phyloP scores from a whole-genome alignment of 2,113 vertebrate genomes.

The Pteropus alecto region DNA sequence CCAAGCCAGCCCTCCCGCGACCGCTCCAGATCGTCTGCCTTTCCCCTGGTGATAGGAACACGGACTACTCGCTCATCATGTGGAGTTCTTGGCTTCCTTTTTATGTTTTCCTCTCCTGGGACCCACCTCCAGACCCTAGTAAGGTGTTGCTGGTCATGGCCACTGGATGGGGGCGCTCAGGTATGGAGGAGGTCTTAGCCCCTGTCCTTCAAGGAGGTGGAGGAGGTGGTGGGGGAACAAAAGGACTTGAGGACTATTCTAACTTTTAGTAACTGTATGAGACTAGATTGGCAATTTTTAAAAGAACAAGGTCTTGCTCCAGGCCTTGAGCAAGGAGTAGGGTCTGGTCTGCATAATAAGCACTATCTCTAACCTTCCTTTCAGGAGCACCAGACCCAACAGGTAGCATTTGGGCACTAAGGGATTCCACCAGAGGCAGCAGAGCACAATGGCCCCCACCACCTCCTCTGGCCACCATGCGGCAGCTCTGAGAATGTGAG shows the following conservation, averaged over 20 bases:
- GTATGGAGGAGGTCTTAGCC: not conserved
- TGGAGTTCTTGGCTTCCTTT: not conserved
- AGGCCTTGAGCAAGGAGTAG: not conserved
- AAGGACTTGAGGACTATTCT: not conserved
- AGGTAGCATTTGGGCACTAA: not conserved
- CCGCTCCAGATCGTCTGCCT: not conserved
- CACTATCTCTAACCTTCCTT: not conserved
- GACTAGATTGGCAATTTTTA: not conserved
- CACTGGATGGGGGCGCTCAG: not conserved
- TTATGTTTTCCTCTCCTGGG: not conserved
- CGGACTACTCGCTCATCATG: rapidly evolving
- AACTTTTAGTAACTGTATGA: not conserved
- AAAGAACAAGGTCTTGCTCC: not conserved
- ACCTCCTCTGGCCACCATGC: rapidly evolving
- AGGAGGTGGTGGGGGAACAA: too few species aligned
- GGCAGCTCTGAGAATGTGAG: not conserved
- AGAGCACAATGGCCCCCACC: rapidly evolving
- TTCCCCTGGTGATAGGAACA: not conserved
- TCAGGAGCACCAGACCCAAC: not conserved
- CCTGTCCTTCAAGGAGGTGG: not conserved
- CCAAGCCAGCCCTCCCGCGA: not conserved
- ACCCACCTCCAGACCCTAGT: not conserved
- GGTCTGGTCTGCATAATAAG: not conserved
- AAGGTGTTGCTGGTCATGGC: not conserved
- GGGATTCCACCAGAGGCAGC: not conserved